Evolutionary conservation across 64 coral and sea anemone species (phyloP), one percentile per base, ranked within the genome.

Genomic region (Pocillopora verrucosa): DNA sequence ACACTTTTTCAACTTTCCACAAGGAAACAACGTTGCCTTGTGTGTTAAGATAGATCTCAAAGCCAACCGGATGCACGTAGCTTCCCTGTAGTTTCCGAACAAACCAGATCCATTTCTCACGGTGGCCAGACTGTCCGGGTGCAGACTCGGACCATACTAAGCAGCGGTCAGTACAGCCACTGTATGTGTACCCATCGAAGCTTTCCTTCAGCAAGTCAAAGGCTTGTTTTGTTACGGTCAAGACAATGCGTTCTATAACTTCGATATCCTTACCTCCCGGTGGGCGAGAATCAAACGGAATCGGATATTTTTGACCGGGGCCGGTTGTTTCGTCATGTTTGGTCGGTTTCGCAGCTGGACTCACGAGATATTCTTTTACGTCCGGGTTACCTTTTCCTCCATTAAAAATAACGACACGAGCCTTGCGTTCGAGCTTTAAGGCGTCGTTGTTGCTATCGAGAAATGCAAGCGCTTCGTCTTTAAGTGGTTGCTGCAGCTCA

Each of bases 111-210:
- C 82, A 97, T 34, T 30, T 13, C 36, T 88, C 41, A 56, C 82
- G 77, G 12, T 83, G 34, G 35, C 76, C 88, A 14, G 45, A 60
- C 13, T 22, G 87, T 15, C 56, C 76, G 2, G 84, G 84, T 30
- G 61, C 20, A 5, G 58, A 36, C 15, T 36, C 0, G 51, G 19
- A 13, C 59, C 34, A 88, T 36, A 56, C 77, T 1, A 95, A 65
- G 61, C 94, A 95, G 37, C 74, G 85, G 25, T 76, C 26, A 13
- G 94, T 89, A 58, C 94, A 95, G 58, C 88, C 89, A 22, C 76
- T 38, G 25, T 92, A 84, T 19, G 79, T 80, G 74, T 92, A 95
- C 17, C 94, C 94, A 36, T 92, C 90, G 38, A 56, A 95, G 73
- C 90, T 95, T 11, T 95, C 94, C 17, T 74, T 25, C 41, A 95